A percentile compares a stretch with the other conserved stretches of the same genome.
These are phyloP conservation scores for Drosophila meridionalis DNA, from an alignment of 2,888 invertebrate genomes.

Conservation along the genomic window DNA sequence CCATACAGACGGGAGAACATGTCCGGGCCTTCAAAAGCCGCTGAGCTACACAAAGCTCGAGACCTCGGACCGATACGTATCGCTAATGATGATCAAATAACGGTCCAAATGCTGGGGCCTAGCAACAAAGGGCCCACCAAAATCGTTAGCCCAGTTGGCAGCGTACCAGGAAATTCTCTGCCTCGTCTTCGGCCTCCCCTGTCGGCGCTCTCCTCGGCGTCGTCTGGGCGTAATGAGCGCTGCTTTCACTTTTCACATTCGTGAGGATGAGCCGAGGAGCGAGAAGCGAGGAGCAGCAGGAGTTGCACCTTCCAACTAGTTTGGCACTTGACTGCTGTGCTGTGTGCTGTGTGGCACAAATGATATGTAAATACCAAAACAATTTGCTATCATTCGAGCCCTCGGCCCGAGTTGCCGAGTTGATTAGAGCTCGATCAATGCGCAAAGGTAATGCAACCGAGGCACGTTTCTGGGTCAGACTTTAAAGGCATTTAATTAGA, in stretches of 20 bases:
- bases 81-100: slow-evolving; percentile 81
- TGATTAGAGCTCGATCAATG: slow-evolving; percentile 71
- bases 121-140: slow-evolving; percentile 56
- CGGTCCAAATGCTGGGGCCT: slow-evolving; percentile 57
- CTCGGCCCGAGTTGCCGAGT: slow-evolving; percentile 44
- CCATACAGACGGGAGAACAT: slow-evolving; percentile 35
- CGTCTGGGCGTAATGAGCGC: slow-evolving; percentile 67
- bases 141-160: slow-evolving; percentile 80
- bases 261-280: slow-evolving; percentile 3
- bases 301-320: slow-evolving; percentile 26
- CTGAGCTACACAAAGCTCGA: slow-evolving; percentile 33
- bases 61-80: slow-evolving; percentile 69
- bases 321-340: slow-evolving; percentile 44
- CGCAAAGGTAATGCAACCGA: slow-evolving; percentile 9
- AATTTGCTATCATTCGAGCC: slow-evolving; percentile 55
- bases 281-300: slow-evolving; percentile 1
- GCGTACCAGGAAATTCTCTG: slow-evolving; percentile 62
- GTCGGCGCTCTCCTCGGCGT: slow-evolving; percentile 20
- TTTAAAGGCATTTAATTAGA: not conserved
- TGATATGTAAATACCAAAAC: slow-evolving; percentile 75
- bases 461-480: not conserved
- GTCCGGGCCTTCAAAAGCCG: slow-evolving; percentile 34
- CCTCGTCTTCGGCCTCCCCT: slow-evolving; percentile 4
- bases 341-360: slow-evolving; percentile 51
- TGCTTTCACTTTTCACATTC: slow-evolving; percentile 53